Conservation (phyloP, 1,140 invertebrate species). For the Bombyx mori region DNA sequence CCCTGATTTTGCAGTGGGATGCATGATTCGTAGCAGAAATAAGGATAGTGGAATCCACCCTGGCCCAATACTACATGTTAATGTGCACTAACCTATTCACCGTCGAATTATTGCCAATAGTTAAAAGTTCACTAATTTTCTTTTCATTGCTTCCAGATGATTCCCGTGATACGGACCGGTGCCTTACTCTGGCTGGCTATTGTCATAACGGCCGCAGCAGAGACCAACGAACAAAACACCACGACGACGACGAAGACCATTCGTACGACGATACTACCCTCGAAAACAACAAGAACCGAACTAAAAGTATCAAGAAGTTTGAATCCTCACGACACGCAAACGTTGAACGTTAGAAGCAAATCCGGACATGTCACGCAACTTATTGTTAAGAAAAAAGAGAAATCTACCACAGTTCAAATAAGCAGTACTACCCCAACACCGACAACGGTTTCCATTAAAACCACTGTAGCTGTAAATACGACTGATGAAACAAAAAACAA, state of each 20-base stretch:
- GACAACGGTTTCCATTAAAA: slow-evolving; percentile 40
- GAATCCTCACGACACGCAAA: slow-evolving; percentile 81
- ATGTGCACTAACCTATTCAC: too few relatives aligned
- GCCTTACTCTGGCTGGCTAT: slow-evolving; percentile 51
- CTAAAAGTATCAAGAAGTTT: slow-evolving; percentile 83
- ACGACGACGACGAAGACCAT: slow-evolving; percentile 55
- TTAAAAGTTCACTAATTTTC: too few relatives aligned
- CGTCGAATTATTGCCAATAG: too few relatives aligned
- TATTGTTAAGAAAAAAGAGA: slow-evolving; percentile 82
- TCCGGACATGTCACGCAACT: slow-evolving; percentile 82
- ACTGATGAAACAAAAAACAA: slow-evolving; percentile 48
- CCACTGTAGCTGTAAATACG: slow-evolving; percentile 32
- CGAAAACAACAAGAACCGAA: slow-evolving; percentile 76
- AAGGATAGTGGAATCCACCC: too few relatives aligned
- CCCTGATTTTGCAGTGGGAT: too few relatives aligned
- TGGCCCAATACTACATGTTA: too few relatives aligned
- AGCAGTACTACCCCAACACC: slow-evolving; percentile 41
- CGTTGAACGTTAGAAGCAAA: slow-evolving; percentile 80
- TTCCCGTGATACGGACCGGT: slow-evolving; percentile 54
- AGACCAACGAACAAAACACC: slow-evolving; percentile 33
- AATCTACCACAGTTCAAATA: slow-evolving; percentile 33
- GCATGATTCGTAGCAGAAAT: too few relatives aligned
- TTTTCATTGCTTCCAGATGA: slow-evolving; percentile 49
- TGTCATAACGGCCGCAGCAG: slow-evolving; percentile 25
- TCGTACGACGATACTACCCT: slow-evolving; percentile 57